Evolutionary conservation across 2,888 invertebrate genomes (phyloP), one percentile per base, ranked within the genome.

Genomic region (Pogonocherus hispidulus): DNA sequence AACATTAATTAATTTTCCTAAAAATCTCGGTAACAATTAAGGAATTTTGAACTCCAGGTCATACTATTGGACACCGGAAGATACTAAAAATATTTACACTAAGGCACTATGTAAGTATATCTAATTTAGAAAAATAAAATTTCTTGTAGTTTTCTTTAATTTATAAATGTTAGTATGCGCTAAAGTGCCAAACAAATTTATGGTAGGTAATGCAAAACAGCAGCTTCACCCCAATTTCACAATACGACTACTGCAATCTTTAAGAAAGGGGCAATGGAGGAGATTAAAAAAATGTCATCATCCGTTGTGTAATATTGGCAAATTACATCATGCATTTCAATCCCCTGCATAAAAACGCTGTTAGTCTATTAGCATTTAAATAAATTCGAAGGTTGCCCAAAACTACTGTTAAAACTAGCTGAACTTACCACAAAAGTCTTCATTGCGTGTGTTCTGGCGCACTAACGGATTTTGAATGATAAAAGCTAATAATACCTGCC

Each of bases 351-450:
- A 41, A 41, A 41, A 3, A 11, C 32, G 6, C 11, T 11, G 8
- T 32, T 32, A 32, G 8, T 27, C 1, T 27, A 0, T n/a, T n/a
- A n/a, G 4, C 4, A 16, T 44, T 46, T 32, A 19, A 32, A 59
- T 59, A 59, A 47, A 47, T 32, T 47, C n/a, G 32, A 5, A 59
- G 5, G 27, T 20, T 23, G 47, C 9, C 14, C n/a, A 23, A 3
- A 47, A 18, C 9, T 44, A 59, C n/a, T 11, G 20, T 22, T 9
- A 27, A 44, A 62, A 41, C 52, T 5, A 41, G 41, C 41, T 9
- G 16, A 41, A 55, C 73, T 73, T 65, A 73, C 73, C 73, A 63
- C 66, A 63, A 69, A 70, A 20, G 69, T 65, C 52, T 69, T 73
- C 73, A 73, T 73, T 47, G 63, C 67, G 54, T 72, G 69, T 69